Base-by-base conservation (phyloP, 2,113 vertebrate species). In the Pomatorhinus ruficollis region DNA sequence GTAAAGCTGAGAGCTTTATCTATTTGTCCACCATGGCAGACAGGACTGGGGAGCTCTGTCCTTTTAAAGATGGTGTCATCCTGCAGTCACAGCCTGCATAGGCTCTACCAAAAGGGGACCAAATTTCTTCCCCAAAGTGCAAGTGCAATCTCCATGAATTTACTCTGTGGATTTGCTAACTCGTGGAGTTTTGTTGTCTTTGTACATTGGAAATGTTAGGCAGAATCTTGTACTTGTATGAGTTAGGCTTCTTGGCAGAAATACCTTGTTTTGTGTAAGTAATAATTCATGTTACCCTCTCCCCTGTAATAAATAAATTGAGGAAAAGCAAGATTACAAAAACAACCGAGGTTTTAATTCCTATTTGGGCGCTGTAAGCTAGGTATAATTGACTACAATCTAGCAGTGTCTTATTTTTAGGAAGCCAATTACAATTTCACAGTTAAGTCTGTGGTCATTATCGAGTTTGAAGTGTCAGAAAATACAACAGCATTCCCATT, bases 391-490 rank as follows among this genome's bases (percentile, higher is more conserved):
- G 66, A 52, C 70, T 77, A 21, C 30, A 56, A 84, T 87, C 53
- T 75, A 68, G 9, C 61, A 77, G 45, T 30, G 15, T 56, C 81
- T 89, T 89, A 71, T 77, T 96, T 96, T 94, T 93, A 95, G 80
- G 61, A 90, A 96, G 74, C 44, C 70, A 66, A 11, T 95, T 75
- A 68, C 45, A 31, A 61, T 96, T 95, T 86, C 76, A 53, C 61
- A 84, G 72, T 81, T 81, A 76, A 89, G 50, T 81, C 52, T 6
- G 14, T 50, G 93, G 76, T 89, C 65, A 27, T 80, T 93, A 79
- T 40, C 0, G 7, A 49, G 57, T 84, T 60, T 54, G 72, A 90
- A 86, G 70, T 50, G 65, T 68, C 68, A 96, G 59, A 85, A 91
- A 91, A 74, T 20, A 17, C 78, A 65, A 50, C 50, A 77, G 25